phyloP scores from a whole-genome alignment of 1,140 invertebrate genomes.

The Drosophila subpulchrella region DNA sequence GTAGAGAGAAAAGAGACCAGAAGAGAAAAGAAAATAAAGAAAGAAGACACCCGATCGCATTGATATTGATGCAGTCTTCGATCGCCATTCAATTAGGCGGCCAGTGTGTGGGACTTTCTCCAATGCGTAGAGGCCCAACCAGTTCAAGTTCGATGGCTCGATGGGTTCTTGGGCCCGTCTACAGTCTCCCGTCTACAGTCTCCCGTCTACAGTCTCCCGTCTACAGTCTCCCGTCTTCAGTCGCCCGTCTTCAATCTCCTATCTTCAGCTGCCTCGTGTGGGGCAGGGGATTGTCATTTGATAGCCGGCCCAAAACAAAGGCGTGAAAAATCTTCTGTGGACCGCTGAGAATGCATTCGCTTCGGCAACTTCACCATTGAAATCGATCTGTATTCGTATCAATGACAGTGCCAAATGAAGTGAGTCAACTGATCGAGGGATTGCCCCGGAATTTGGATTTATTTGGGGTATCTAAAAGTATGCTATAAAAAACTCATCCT shows the following conservation, averaged over 20 bases:
- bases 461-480: background rate
- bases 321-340: conserved; percentile 14
- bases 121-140: conserved; percentile 11
- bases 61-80: conserved; percentile 9
- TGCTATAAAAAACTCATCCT: background rate
- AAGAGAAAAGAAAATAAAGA: conserved; percentile 3
- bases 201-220: background rate
- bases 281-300: conserved; percentile 15
- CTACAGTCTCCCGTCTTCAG: background rate
- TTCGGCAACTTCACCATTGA: conserved; percentile 18
- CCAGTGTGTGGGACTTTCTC: conserved; percentile 49
- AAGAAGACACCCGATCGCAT: conserved; percentile 56
- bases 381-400: conserved; percentile 11
- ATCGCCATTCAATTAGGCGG: conserved; percentile 35
- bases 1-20: conserved; percentile 12
- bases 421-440: conserved; percentile 1
- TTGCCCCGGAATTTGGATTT: background rate
- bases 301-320: conserved; percentile 17
- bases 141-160: conserved; percentile 44
- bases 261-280: conserved; percentile 16
- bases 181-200: background rate
- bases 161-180: conserved; percentile 16
- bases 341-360: conserved; percentile 23
- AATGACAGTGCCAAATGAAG: conserved; percentile 4
- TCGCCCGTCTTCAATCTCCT: background rate